Base-by-base conservation (phyloP, 2,888 invertebrate genomes). In the Ischnus inquisitorius region DNA sequence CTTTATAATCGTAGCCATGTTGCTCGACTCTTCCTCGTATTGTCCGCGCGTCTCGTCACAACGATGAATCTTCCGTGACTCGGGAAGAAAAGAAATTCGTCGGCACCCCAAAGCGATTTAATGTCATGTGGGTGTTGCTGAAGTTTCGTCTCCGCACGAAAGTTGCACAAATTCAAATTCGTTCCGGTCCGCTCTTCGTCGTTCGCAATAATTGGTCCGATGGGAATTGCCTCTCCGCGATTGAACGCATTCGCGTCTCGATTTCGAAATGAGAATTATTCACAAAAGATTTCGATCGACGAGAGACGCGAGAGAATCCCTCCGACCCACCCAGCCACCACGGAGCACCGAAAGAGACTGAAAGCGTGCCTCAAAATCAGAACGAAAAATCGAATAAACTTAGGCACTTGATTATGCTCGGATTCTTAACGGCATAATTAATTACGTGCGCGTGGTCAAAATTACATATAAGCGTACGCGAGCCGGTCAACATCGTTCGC, bases 1-100 rank as follows among this genome's bases (percentile, higher is more conserved):
- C 72, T 82, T 87, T 41, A 92, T 89, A 43, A 92, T 79, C 3
- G 90, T 86, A 2, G 90, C 90, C 93, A 93, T 93, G 54, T 3
- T 87, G 60, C 74, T 69, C 3, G 41, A 60, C 39, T 8, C 16
- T 74, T 64, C 22, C 14, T 54, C 10, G n/a, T 54, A 1, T 79
- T 76, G 39, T n/a, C 22, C 51, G 2, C 16, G 76, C 64, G 16
- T 46, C 48, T 71, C 62, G 46, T 28, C 60, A 39, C 48, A 46
- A 71, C 43, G 14, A 51, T 34, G 12, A 41, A 41, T 10, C 12
- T 48, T 69, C 34, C 41, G 22, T 14, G 65, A 43, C 51, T 54
- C 71, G 39, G 57, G 57, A 16, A 39, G 19, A 25, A n/a, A 43
- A 41, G 14, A 22, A 60, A 41, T 0, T 19, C 8, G 14, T 19